phyloP scores from a whole-genome alignment of 2,797 vertebrate genomes.

The Pangasius mekongensis region DNA sequence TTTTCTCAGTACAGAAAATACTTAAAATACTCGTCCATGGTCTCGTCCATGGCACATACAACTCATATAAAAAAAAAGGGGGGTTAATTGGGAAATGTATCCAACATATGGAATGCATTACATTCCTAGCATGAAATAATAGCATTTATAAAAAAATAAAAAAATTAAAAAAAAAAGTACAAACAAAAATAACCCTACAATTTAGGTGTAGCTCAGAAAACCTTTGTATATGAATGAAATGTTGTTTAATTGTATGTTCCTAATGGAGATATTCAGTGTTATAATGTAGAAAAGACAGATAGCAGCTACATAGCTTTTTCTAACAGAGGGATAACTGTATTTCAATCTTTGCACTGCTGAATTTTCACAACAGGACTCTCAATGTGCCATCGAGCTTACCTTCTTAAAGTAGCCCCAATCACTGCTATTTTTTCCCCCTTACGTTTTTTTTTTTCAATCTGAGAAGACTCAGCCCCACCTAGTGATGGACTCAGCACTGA shows the following conservation, averaged over 20 bases:
- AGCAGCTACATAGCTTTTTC: not conserved
- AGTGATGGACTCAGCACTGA: not conserved
- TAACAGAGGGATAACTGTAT: not conserved
- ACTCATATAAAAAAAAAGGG: not conserved
- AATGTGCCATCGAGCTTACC: not conserved
- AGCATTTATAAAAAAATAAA: not conserved
- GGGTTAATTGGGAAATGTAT: not conserved
- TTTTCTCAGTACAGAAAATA: not conserved
- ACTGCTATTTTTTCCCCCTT: not conserved
- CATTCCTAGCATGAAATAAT: not conserved
- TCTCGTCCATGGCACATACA: not conserved
- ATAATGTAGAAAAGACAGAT: not conserved
- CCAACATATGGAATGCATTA: not conserved
- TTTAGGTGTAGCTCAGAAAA: not conserved
- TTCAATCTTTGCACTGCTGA: not conserved
- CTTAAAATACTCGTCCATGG: not conserved
- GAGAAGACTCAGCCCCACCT: not conserved
- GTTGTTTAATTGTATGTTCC: conserved; percentile 1
- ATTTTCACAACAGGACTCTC: not conserved
- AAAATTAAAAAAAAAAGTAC: not conserved
- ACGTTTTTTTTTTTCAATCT: not conserved
- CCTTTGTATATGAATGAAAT: not conserved
- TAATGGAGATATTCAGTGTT: not conserved
- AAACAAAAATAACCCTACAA: not conserved
- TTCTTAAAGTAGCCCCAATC: not conserved